Base-by-base conservation (phyloP, 1,140 invertebrate species). In the Platorchestia sp. region DNA sequence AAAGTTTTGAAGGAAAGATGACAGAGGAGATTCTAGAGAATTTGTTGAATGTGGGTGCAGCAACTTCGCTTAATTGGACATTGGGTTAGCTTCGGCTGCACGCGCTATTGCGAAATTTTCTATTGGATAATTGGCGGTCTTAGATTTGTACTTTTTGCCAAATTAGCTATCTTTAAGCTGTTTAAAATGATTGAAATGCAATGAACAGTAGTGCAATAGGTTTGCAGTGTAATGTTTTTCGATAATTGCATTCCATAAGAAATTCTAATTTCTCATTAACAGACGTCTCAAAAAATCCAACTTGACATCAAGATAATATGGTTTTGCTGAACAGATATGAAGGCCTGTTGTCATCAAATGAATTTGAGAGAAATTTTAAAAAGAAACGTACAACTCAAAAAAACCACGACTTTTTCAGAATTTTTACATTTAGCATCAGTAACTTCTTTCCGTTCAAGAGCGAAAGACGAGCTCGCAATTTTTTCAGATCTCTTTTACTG, bases 21-120 rank as follows among this genome's bases (percentile, higher is more conserved):
- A 27, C 27, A 14, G 27, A 75, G 59, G 87, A 36, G 36, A 7
- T 42, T 45, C 87, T 41, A 42, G 87, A 41, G 87, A 90, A 90
- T 90, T 90, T 90, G 44, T 42, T 43, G 87, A 90, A 90, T 90
- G 87, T 90, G 41, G 87, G 87, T 45, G 87, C 87, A 90, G 87
- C 87, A 19, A 10, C 87, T 45, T 42, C 14, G 27, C 41, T 90
- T 90, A 90, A 90, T 90, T 90, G 87, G 87, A 44, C 87, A 43
- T 45, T 90, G 87, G 42, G 87, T 90, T 45, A 90, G 87, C 87
- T 43, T 42, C 41, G 41, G 41, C 86, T 45, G 44, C 14, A 7
- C 36, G 87, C 36, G 27, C 87, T 36, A 90, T 42, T 45, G 44
- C 41, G 3, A 90, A 87, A 90, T 90, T 43, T 90, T 90, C 59